phyloP scores from a whole-genome alignment of 1,140 invertebrate species.

The Parasteatoda tepidariorum region DNA sequence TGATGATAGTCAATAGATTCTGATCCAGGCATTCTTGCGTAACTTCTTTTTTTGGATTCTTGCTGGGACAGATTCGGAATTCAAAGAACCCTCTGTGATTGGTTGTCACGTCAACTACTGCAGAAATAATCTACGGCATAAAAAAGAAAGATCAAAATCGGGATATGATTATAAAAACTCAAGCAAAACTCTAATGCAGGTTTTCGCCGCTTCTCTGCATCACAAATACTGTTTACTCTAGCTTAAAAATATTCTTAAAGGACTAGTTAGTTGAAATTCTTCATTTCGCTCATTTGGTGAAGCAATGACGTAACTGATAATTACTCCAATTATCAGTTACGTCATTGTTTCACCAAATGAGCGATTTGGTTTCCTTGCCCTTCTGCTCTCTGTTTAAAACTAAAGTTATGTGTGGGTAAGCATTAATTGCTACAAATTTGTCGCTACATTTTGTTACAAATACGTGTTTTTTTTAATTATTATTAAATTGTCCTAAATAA shows the following conservation, averaged over 20 bases:
- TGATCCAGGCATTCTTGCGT: slow-evolving; percentile 75
- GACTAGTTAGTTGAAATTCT: not conserved
- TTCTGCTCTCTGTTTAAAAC: no score
- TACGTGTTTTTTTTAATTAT: no score
- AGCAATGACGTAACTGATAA: no score
- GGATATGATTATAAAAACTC: not conserved
- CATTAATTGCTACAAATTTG: no score
- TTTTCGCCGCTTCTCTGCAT: not conserved
- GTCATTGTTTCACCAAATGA: no score
- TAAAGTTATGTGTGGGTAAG: no score
- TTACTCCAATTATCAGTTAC: no score
- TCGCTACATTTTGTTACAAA: no score
- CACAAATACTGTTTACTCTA: not conserved
- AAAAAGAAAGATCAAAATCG: not conserved
- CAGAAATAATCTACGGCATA: slow-evolving; percentile 29
- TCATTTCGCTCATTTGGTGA: not conserved
- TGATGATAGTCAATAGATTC: slow-evolving; percentile 69
- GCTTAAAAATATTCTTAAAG: not conserved
- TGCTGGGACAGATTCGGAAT: slow-evolving; percentile 81
- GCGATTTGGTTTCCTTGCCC: no score
- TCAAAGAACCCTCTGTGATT: slow-evolving; percentile 87
- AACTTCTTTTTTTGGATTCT: slow-evolving; percentile 68
- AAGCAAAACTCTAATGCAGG: not conserved
- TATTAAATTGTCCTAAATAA: no score
- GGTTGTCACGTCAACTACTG: slow-evolving; percentile 74